phyloP scores from a whole-genome alignment of 2,113 vertebrate genomes.

The Lagopus leucura region DNA sequence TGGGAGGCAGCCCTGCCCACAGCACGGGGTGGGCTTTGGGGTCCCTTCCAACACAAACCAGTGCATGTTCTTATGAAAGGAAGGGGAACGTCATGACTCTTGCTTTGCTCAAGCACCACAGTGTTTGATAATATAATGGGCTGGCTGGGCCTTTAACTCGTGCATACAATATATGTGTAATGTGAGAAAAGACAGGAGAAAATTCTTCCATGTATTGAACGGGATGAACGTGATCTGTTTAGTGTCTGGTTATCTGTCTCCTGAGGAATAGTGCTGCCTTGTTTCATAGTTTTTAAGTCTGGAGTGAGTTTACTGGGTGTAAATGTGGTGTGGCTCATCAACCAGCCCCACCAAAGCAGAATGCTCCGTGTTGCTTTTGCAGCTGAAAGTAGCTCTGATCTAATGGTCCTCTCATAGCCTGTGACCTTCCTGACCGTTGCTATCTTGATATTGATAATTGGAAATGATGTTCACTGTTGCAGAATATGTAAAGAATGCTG shows the following conservation, averaged over 20 bases:
- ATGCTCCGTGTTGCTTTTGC: neutral
- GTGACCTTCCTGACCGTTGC: neutral
- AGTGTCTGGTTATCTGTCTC: neutral
- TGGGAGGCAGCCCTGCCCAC: too few species aligned
- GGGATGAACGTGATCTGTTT: neutral
- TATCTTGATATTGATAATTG: neutral
- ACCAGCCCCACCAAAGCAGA: neutral
- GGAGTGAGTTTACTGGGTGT: neutral
- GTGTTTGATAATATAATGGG: neutral
- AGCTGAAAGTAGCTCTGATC: neutral
- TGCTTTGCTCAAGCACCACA: neutral
- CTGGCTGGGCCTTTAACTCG: neutral
- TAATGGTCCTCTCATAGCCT: neutral
- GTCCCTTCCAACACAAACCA: neutral
- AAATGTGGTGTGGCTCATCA: neutral
- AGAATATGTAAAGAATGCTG: neutral
- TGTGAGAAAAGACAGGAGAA: neutral
- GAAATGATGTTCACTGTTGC: neutral
- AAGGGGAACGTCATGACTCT: neutral
- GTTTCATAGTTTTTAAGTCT: neutral
- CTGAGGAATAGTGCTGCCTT: neutral
- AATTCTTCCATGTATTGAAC: neutral
- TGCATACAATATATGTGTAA: neutral
- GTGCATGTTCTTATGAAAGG: neutral
- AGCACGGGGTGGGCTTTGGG: neutral